Base-by-base conservation (phyloP, 2,113 vertebrate species). In the Corynorhinus townsendii region DNA sequence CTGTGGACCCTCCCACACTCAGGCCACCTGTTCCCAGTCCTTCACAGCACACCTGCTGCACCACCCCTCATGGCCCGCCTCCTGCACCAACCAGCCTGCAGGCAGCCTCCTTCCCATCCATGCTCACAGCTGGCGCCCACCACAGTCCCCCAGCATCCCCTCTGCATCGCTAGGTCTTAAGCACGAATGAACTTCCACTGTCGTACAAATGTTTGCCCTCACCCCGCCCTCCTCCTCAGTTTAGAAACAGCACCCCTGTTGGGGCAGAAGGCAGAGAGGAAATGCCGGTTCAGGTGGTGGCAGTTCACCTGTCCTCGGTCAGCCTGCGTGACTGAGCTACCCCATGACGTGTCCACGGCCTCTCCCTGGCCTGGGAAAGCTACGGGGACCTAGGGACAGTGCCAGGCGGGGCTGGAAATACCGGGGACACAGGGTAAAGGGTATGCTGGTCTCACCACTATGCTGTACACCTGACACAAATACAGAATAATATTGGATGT, bases 121-220 rank as follows among this genome's bases (percentile, higher is more conserved):
- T 7, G 2, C 19, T 7, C 54, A 56, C 20, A 56, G 56, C 56
- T 62, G 56, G 26, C 2, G n/a, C 56, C 24, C 24, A 28, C 24
- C 56, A 59, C 3, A 11, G 24, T 2, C 10, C 24, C 24, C 56
- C 56, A 62, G 43, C 43, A 33, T 2, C 4, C 1, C 45, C 79
- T 19, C 26, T 43, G 10, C 7, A 1, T 35, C 2, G 0, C 40
- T 6, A 43, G 4, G 2, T 3, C 7, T 2, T 0, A 17, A 24
- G 12, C 28, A 54, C 15, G 17, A 35, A 38, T 14, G 5, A 54
- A 85, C 52, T 24, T 16, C 43, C 33, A 22, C 24, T 19, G 4
- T 1, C 2, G 3, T 20, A 40, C 26, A 49, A 45, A 0, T 0
- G 0, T 43, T 15, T 14, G 38, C 19, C 33, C 4, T 17, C 12